Percentiles rank a stretch among this genome's conserved stretches.
Conservation (phyloP, 2,888 invertebrate species). For the Peribatodes rhomboidaria region DNA sequence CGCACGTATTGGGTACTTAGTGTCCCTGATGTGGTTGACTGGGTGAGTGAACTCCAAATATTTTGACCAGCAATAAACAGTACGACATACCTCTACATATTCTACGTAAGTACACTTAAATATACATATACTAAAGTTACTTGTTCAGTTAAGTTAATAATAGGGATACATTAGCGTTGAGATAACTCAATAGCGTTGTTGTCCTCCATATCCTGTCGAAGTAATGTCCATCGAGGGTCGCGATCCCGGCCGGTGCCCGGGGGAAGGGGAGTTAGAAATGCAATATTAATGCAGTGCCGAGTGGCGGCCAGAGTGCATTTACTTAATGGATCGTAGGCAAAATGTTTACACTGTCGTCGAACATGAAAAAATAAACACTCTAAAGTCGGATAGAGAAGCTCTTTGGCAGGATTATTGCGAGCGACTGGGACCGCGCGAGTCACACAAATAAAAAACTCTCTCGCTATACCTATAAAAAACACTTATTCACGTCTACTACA, state of each 20-base stretch:
- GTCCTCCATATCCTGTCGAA: constrained; percentile 31
- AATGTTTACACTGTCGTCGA: constrained; percentile 78
- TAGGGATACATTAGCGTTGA: constrained; percentile 8
- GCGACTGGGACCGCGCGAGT: constrained; percentile 66
- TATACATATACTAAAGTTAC: too few relatives aligned
- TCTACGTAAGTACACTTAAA: too few relatives aligned
- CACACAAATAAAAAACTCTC: constrained; percentile 75
- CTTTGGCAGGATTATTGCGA: constrained; percentile 77
- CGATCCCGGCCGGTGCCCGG: constrained; percentile 53
- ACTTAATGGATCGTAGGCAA: constrained; percentile 84
- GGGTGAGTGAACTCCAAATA: neutral
- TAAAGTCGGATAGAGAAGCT: constrained; percentile 70
- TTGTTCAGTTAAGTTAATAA: neutral
- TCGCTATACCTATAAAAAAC: constrained; percentile 72
- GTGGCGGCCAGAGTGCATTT: constrained; percentile 81
- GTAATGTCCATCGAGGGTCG: constrained; percentile 61
- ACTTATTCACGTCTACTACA: constrained; percentile 79
- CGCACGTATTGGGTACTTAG: neutral
- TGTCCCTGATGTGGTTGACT: neutral
- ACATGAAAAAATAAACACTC: constrained; percentile 68
- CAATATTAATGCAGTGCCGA: constrained; percentile 88
- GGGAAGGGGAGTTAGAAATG: constrained; percentile 82
- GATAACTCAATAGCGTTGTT: constrained; percentile 24
- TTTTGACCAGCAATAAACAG: neutral
- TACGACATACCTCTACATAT: too few relatives aligned